Percentiles rank a stretch among this genome's conserved stretches.
These are phyloP conservation scores for Gonioctena quinquepunctata DNA, from an alignment of 1,140 invertebrate species.

Conservation along the genomic window DNA sequence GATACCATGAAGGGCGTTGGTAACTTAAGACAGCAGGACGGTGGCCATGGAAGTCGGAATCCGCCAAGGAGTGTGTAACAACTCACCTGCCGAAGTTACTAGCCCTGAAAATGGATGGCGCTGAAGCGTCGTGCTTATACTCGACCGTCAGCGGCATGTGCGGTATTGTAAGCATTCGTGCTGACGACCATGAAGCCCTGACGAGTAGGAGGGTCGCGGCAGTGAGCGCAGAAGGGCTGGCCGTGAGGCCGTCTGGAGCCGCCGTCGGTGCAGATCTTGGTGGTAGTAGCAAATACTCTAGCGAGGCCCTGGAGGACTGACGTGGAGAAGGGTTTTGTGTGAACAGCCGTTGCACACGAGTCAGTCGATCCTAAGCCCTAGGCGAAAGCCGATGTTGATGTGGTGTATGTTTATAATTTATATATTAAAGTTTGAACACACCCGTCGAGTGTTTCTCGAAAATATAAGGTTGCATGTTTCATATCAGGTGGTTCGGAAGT, in stretches of 20 bases:
- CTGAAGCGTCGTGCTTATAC: conserved; percentile 57
- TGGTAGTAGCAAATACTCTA: too few species aligned
- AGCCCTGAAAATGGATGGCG: conserved; percentile 90
- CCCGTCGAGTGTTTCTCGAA: too few species aligned
- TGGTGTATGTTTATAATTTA: too few species aligned
- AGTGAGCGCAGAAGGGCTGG: conserved; percentile 75
- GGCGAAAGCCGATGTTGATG: too few species aligned
- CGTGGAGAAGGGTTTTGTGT: too few species aligned
- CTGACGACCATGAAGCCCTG: conserved; percentile 57
- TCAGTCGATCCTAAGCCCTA: too few species aligned
- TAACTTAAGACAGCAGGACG: conserved; percentile 85
- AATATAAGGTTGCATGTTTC: too few species aligned
- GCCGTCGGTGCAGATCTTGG: conserved; percentile 77
- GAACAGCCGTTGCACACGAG: too few species aligned
- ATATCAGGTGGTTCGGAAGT: too few species aligned
- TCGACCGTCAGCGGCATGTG: conserved; percentile 57
- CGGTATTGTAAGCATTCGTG: too few species aligned
- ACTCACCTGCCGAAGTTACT: conserved; percentile 87
- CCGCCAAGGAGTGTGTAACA: conserved; percentile 89
- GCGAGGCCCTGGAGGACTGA: too few species aligned
- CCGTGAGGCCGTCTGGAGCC: conserved; percentile 77
- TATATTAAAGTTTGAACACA: too few species aligned
- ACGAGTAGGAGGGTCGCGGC: conserved; percentile 76
- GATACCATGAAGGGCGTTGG: conserved; percentile 85
- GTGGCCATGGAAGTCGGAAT: conserved; percentile 86